Conservation (phyloP, 2,888 invertebrate genomes). For the Diplolepis rosae region DNA sequence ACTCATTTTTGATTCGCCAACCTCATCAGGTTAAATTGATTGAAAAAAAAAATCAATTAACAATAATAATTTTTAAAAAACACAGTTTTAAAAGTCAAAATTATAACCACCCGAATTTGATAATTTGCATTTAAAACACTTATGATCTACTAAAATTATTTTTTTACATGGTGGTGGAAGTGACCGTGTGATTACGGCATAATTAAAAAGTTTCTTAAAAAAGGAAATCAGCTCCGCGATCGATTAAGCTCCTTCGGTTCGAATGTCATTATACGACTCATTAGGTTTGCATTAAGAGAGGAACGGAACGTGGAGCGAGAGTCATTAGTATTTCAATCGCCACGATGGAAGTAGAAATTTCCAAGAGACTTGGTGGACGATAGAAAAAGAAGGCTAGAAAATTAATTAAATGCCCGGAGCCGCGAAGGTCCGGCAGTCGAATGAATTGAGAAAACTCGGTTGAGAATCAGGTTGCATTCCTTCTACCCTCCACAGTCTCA, state of each 20-base stretch:
- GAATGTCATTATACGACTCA: constrained; percentile 47
- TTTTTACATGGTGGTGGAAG: constrained; percentile 5
- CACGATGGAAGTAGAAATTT: constrained; percentile 43
- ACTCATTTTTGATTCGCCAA: too few relatives aligned
- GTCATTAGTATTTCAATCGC: constrained; percentile 44
- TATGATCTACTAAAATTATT: too few relatives aligned
- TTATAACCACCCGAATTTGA: too few relatives aligned
- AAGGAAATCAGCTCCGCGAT: constrained; percentile 25
- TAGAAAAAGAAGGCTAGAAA: constrained; percentile 46
- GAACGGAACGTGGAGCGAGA: constrained; percentile 32
- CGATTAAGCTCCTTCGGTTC: constrained; percentile 35
- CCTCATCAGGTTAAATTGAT: too few relatives aligned
- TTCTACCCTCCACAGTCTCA: too few relatives aligned
- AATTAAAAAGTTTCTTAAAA: constrained; percentile 44
- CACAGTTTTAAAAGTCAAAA: too few relatives aligned
- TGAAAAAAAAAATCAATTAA: too few relatives aligned
- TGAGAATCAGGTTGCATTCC: not conserved
- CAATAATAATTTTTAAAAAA: too few relatives aligned
- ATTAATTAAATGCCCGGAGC: constrained; percentile 59
- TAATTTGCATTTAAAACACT: too few relatives aligned
- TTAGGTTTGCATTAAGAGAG: constrained; percentile 44
- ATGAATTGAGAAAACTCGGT: not conserved
- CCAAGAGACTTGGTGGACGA: constrained; percentile 43
- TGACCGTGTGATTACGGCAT: constrained; percentile 35
- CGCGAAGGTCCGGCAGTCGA: constrained; percentile 14